phyloP scores from a whole-genome alignment of 2,888 invertebrate genomes.

The Himalopsyche tibetana region DNA sequence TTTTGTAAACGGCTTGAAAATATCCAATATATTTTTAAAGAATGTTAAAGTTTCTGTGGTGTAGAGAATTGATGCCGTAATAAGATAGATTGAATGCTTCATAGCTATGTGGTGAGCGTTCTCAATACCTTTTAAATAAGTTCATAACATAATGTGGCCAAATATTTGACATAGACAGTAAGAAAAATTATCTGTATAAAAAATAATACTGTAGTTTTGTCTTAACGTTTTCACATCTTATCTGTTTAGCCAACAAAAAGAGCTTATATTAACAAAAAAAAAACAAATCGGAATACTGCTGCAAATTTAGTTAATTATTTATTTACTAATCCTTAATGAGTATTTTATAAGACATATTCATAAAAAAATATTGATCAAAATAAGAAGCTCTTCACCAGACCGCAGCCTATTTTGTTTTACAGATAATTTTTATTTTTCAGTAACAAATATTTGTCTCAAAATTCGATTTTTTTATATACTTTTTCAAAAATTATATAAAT shows the following conservation, averaged over 20 bases:
- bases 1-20: background rate
- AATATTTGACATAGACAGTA: constrained; percentile 59
- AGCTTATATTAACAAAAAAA: constrained; percentile 39
- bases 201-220: constrained; percentile 41
- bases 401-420: background rate
- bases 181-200: constrained; percentile 42
- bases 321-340: constrained; percentile 10
- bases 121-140: constrained; percentile 44
- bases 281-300: constrained; percentile 34
- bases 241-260: constrained; percentile 44
- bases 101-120: background rate
- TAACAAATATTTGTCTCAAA: too few relatives aligned
- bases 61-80: background rate
- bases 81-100: constrained; percentile 12
- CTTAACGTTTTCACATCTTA: constrained; percentile 41
- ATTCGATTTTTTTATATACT: too few relatives aligned
- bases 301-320: constrained; percentile 8
- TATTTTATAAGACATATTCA: background rate
- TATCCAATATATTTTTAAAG: constrained; percentile 23
- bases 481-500: background rate
- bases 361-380: background rate
- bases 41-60: constrained; percentile 2
- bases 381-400: background rate
- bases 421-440: background rate
- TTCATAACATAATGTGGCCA: constrained; percentile 58